Evolutionary conservation across 2,888 invertebrate genomes (phyloP), one percentile per base, ranked within the genome.

Genomic region (Spilosoma lubricipeda): DNA sequence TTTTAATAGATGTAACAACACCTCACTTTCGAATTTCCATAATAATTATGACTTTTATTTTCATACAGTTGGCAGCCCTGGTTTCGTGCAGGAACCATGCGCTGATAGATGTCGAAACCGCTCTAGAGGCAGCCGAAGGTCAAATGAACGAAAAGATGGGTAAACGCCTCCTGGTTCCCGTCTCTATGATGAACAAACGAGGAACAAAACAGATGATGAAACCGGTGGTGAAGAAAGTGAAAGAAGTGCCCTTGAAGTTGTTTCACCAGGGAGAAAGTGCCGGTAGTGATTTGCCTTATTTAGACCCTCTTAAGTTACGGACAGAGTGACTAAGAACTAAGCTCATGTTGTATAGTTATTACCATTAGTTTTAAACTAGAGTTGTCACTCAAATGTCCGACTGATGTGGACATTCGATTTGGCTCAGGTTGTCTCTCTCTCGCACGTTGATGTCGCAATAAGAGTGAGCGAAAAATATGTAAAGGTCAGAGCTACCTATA

Each of bases 21-120:
- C 4, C n/a, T n/a, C 33, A 48, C 0, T 20, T 48, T 20, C 13
- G 0, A 36, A n/a, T 20, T 39, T 1, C 20, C n/a, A n/a, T 3
- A 59, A 59, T 20, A 42, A 4, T 27, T 30, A 48, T 5, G n/a
- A 1, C 13, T 15, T 20, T 39, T 52, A 27, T 72, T 42, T 67
- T 33, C 3, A 3, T 23, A 63, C 89, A 96, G 95, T 79, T 95
- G 79, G 91, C 95, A 69, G 91, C 95, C 0, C 85, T 95, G 0
- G 91, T 95, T 0, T 93, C 93, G 74, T 94, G 95, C 80, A 92
- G 94, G 0, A 94, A 95, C 86, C 94, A 95, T 86, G 93, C 93
- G 0, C 83, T 95, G 0, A 86, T 95, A 52, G 96, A 96, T 87
- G 96, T 96, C 0, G 96, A 96, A 80, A 95, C 96, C 0, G 96